phyloP scores from a whole-genome alignment of 2,888 invertebrate species.

The Meiosimyza decipiens region DNA sequence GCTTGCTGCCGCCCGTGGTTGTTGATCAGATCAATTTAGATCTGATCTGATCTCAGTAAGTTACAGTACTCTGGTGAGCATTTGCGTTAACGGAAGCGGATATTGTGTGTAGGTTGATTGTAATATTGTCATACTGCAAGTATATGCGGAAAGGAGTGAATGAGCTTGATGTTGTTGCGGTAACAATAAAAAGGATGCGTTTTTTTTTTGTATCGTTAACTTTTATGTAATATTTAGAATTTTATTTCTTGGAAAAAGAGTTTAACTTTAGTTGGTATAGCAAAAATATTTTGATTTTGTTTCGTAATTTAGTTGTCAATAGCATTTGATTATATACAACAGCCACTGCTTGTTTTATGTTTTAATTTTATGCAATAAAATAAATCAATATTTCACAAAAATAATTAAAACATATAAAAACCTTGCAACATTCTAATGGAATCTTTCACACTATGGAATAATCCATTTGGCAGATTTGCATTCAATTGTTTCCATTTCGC shows the following conservation, averaged over 20 bases:
- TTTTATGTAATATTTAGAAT: background rate
- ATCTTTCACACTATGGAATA: no score
- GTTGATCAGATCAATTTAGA: background rate
- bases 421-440: no score
- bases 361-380: no score
- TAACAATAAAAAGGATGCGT: conserved; percentile 3
- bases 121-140: conserved; percentile 1
- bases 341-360: no score
- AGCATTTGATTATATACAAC: no score
- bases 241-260: background rate
- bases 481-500: no score
- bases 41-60: background rate
- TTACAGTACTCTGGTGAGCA: background rate
- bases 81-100: conserved; percentile 53
- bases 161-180: background rate
- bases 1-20: background rate
- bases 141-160: conserved; percentile 8
- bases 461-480: no score
- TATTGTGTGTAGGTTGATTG: conserved; percentile 39
- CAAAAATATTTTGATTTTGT: no score
- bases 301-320: no score
- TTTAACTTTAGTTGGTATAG: no score
- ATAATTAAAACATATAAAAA: no score
- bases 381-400: no score
- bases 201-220: background rate